phyloP scores from a whole-genome alignment of 2,888 invertebrate genomes.

The Podabrus alpinus region DNA sequence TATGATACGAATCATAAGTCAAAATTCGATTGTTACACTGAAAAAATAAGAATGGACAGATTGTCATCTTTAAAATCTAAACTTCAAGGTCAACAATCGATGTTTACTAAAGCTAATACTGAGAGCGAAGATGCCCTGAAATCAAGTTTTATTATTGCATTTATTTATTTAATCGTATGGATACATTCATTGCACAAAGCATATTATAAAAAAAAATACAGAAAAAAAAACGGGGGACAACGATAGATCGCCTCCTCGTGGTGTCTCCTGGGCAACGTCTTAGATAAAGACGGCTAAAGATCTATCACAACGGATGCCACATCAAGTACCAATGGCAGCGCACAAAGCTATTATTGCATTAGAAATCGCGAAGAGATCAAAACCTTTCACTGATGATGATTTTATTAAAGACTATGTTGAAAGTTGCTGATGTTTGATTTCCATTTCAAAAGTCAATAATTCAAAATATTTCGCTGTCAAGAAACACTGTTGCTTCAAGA shows the following conservation, averaged over 20 bases:
- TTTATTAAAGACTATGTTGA: background rate
- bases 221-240: no score
- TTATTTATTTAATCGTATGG: no score
- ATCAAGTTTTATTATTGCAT: no score
- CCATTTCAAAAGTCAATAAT: background rate
- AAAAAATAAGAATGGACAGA: constrained; percentile 1
- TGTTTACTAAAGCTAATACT: background rate
- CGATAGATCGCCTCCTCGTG: no score
- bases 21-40: constrained; percentile 13
- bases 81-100: constrained; percentile 14
- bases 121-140: no score
- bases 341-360: background rate
- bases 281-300: no score
- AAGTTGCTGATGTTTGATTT: background rate
- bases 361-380: background rate
- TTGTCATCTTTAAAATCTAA: constrained; percentile 19
- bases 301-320: no score
- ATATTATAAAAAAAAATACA: no score
- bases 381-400: background rate
- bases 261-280: no score
- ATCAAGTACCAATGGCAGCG: no score
- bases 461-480: constrained; percentile 14
- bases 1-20: constrained; percentile 19
- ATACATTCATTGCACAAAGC: no score
- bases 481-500: constrained; percentile 13